A percentile compares a stretch with the other conserved stretches of the same genome.
These are phyloP conservation scores for Poecile atricapillus DNA, from an alignment of 2,113 vertebrate species.

Conservation along the genomic window DNA sequence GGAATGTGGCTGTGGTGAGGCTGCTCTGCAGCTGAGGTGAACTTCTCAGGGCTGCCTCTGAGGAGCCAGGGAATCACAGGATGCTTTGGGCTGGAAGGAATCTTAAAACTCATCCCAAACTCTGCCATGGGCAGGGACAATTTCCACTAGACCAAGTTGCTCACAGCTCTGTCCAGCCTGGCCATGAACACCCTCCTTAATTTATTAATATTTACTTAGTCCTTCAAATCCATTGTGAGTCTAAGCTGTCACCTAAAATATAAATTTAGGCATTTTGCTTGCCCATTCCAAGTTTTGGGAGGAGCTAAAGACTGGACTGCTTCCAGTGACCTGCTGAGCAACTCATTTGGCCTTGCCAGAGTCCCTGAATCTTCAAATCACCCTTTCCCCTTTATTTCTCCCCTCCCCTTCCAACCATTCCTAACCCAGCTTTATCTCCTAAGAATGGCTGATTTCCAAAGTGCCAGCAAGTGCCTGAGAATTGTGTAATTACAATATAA, in stretches of 20 bases:
- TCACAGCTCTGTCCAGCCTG: background rate
- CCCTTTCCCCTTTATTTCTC: background rate
- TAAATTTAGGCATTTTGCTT: background rate
- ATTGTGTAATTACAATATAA: constrained; percentile 79
- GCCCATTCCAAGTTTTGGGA: background rate
- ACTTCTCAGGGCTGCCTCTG: background rate
- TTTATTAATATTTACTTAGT: background rate
- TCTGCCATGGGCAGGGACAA: background rate
- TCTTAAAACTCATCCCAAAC: background rate
- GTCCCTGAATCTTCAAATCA: background rate
- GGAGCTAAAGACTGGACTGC: background rate
- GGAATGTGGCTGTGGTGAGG: background rate
- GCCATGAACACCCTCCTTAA: background rate
- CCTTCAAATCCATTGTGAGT: background rate
- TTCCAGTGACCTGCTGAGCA: constrained; percentile 40
- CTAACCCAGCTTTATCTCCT: constrained; percentile 25
- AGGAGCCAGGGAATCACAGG: background rate
- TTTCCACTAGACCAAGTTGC: background rate
- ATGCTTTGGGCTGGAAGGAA: background rate
- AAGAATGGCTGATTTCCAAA: constrained; percentile 73
- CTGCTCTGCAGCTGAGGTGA: background rate
- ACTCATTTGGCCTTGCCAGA: background rate
- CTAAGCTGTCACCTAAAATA: background rate
- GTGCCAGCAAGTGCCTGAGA: constrained; percentile 67
- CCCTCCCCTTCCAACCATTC: background rate